Evolutionary conservation across 2,888 invertebrate species (phyloP), one percentile per base, ranked within the genome.

Genomic region (Rotaria socialis): DNA sequence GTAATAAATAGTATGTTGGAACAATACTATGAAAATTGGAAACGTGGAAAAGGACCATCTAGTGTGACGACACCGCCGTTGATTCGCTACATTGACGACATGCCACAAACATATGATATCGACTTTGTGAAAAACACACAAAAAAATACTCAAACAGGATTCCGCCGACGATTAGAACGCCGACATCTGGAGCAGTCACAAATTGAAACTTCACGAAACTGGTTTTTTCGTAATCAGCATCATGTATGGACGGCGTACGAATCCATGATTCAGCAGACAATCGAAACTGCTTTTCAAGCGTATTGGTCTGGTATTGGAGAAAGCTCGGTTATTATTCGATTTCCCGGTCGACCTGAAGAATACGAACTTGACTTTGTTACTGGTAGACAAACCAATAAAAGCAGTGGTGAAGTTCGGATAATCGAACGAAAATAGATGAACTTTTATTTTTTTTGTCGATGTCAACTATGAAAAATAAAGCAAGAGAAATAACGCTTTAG

Each of bases 321-420:
- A 43, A 56, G 52, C n/a, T 41, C 16, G 19, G 8, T 24, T 14
- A 2, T 11, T 41, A 24, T 85, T 58, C 52, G 50, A 58, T 85
- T 85, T 85, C 85, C 85, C 5, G 85, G 85, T 55, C 85, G 85
- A 22, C 85, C 85, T 1, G 85, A 85, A n/a, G 19, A 35, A 22
- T 85, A 85, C 52, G 85, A 85, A 47, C 24, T 85, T 35, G 43
- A 85, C 24, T 85, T 85, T 47, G 41, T 85, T 0, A 22, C 2
- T 19, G 85, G 85, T 10, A 55, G 2, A 58, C 85, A 85, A 43
- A 85, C 24, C 1, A 85, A 85, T n/a, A 67, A 7, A 22, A 16
- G 16, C 35, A 27, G 19, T 14, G 27, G 27, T 10, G 60, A 60
- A 60, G 5, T 11, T 8, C 60, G 60, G 4, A 8, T 27, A 14